Conservation (phyloP, 2,113 vertebrate species). For the Scortum barcoo region DNA sequence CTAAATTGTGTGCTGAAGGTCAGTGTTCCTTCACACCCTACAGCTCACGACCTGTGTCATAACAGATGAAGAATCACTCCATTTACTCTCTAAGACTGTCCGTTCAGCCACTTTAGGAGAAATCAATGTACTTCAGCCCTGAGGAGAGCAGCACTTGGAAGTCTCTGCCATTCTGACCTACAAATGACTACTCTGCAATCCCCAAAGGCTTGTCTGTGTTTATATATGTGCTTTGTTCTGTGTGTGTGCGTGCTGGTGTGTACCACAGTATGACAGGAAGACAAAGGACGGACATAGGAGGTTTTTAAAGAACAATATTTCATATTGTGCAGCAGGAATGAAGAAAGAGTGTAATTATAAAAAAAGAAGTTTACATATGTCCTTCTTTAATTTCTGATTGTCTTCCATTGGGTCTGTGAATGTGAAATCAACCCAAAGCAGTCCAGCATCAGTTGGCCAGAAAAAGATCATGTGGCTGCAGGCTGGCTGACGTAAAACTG, state of each 20-base stretch:
- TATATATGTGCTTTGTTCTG: constrained; percentile 30
- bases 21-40: constrained; percentile 82
- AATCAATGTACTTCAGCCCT: constrained; percentile 79
- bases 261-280: constrained; percentile 10
- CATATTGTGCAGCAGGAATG: background rate
- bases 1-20: constrained; percentile 89
- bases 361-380: background rate
- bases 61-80: constrained; percentile 87
- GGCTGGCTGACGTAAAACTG: background rate
- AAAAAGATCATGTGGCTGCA: background rate
- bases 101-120: constrained; percentile 77
- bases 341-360: background rate
- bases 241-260: constrained; percentile 20
- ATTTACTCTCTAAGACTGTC: constrained; percentile 81
- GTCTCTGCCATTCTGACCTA: constrained; percentile 68
- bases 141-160: constrained; percentile 64
- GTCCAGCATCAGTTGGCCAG: background rate
- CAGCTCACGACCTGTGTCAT: constrained; percentile 82
- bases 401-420: background rate
- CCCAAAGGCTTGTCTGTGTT: constrained; percentile 47
- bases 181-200: constrained; percentile 68
- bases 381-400: background rate
- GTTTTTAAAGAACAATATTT: constrained; percentile 32
- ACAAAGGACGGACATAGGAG: constrained; percentile 36
- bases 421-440: background rate